Conservation (phyloP, 2,797 vertebrate species). For the Neostethus bicornis region DNA sequence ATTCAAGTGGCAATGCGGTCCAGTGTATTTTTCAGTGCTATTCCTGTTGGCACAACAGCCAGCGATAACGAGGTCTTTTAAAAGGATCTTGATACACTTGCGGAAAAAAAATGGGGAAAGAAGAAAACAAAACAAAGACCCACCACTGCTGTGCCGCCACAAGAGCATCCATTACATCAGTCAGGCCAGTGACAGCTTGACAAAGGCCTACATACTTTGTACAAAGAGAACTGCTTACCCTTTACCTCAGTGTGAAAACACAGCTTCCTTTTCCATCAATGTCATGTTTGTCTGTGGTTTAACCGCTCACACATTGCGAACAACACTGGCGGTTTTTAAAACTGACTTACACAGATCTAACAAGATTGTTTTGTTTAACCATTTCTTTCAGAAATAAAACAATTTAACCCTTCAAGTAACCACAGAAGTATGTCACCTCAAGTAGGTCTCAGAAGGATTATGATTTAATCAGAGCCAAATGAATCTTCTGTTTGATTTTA, state of each 20-base stretch:
- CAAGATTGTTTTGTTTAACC: conserved; percentile 1
- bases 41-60: conserved; percentile 7
- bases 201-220: conserved; percentile 22
- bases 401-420: conserved; percentile 22
- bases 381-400: conserved; percentile 2
- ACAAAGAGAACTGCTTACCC: conserved; percentile 35
- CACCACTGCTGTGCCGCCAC: conserved; percentile 9
- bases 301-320: conserved; percentile 35
- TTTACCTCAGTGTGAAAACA: conserved; percentile 47
- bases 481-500: conserved; percentile 2
- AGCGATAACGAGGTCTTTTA: conserved; percentile 8
- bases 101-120: conserved; percentile 6
- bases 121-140: not conserved
- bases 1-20: conserved; percentile 4
- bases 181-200: conserved; percentile 22
- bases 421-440: conserved; percentile 12
- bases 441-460: conserved; percentile 3
- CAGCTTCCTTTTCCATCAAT: conserved; percentile 50
- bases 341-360: not conserved
- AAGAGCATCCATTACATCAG: conserved; percentile 31
- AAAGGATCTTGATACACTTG: not conserved
- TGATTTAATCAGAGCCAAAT: not conserved
- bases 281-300: conserved; percentile 42
- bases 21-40: conserved; percentile 3
- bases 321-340: not conserved